phyloP scores from a whole-genome alignment of 2,888 invertebrate species.

The Helicoverpa assulta region DNA sequence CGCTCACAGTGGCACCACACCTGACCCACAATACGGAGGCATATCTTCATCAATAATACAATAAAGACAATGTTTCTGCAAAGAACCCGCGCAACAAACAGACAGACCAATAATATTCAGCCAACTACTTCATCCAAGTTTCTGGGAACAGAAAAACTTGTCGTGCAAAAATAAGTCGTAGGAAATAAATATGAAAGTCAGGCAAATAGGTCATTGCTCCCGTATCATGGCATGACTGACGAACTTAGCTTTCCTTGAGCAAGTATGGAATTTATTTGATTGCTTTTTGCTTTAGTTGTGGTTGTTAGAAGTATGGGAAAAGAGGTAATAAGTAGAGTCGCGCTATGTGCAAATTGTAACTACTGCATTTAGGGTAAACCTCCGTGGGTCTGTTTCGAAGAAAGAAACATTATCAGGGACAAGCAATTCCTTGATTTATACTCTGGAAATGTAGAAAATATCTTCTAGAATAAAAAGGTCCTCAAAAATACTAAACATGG shows the following conservation, averaged over 20 bases:
- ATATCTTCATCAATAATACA: slow-evolving; percentile 61
- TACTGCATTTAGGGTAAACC: no score
- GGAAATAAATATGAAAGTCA: slow-evolving; percentile 41
- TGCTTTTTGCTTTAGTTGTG: background rate
- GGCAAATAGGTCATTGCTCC: slow-evolving; percentile 44
- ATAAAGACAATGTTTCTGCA: slow-evolving; percentile 57
- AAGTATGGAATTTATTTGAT: background rate
- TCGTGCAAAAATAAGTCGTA: slow-evolving; percentile 37
- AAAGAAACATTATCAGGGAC: no score
- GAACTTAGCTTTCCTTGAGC: background rate
- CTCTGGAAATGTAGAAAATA: no score
- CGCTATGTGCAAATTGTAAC: no score
- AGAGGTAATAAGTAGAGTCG: no score
- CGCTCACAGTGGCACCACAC: slow-evolving; percentile 32
- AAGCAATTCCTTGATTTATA: no score
- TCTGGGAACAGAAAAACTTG: slow-evolving; percentile 27
- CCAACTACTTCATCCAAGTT: slow-evolving; percentile 52
- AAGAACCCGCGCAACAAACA: slow-evolving; percentile 24
- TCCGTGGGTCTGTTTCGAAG: no score
- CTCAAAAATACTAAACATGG: no score
- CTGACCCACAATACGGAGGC: slow-evolving; percentile 17
- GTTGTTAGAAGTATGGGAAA: no score
- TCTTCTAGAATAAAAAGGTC: no score
- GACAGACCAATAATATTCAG: slow-evolving; percentile 50
- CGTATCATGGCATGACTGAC: slow-evolving; percentile 18